Base-by-base conservation (phyloP, 2,888 invertebrate genomes). In the Pherbina coryleti region DNA sequence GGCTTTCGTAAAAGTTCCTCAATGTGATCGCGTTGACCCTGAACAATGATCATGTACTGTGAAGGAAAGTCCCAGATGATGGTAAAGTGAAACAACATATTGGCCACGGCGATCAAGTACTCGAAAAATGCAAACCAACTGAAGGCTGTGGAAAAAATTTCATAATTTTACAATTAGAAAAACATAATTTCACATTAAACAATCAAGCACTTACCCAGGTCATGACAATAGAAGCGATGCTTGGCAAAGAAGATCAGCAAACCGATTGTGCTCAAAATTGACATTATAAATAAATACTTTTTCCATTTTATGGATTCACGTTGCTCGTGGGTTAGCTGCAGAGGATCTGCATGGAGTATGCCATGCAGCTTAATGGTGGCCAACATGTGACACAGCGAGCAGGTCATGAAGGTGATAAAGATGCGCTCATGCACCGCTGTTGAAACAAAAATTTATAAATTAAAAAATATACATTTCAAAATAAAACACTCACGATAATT, bases 91-190 rank as follows among this genome's bases (percentile, higher is more conserved):
- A 96, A 98, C 78, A 94, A 94, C 96, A 98, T 97, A 90, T 97
- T 98, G 82, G 96, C 94, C 75, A 95, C 93, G 76, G 97, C 97
- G 86, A 98, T 94, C 86, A 97, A 92, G 90, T 98, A 98, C 90
- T 98, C 98, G 89, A 96, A 97, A 78, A 96, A 92, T 1, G 98
- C 96, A 91, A 98, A 98, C 94, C 95, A 95, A 88, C 97, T 97
- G 91, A 98, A 98, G 67, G 97, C 98, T 97, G 70, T 22, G 79
- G 67, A 14, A 78, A 66, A 22, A 14, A 55, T 69, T 62, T 44
- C 57, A 60, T 28, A 69, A 53, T 55, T 19, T n/a, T 49, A n/a
- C n/a, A n/a, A n/a, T n/a, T n/a, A n/a, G n/a, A n/a, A n/a, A n/a
- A n/a, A n/a, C n/a, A n/a, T n/a, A n/a, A n/a, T n/a, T n/a, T n/a